phyloP scores from a whole-genome alignment of 37 sponge, comb jelly and placozoan species.

The Agelas oroides region DNA sequence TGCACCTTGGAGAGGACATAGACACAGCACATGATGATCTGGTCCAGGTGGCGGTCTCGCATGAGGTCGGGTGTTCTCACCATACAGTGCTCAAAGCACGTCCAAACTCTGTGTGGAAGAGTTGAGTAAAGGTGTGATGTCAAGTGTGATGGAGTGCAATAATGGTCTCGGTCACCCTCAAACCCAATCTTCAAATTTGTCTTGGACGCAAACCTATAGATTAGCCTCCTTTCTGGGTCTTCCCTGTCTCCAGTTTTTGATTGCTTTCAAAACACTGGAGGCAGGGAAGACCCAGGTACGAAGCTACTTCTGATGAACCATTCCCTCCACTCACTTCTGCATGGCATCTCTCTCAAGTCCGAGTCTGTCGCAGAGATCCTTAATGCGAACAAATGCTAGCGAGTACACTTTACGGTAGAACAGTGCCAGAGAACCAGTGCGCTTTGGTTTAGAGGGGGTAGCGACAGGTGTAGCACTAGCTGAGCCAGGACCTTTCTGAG shows the following conservation, averaged over 20 bases:
- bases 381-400: constrained; percentile 75
- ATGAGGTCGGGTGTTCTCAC: constrained; percentile 75
- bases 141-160: too few species aligned
- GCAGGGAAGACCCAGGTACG: too few species aligned
- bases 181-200: too few species aligned
- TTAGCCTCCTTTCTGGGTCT: too few species aligned
- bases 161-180: too few species aligned
- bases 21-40: constrained; percentile 89
- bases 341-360: constrained; percentile 22
- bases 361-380: constrained; percentile 87
- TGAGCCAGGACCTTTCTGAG: neutral
- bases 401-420: constrained; percentile 90
- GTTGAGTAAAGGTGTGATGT: too few species aligned
- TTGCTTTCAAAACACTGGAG: too few species aligned
- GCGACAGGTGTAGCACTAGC: neutral
- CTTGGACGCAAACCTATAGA: too few species aligned
- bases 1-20: constrained; percentile 83
- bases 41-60: constrained; percentile 89
- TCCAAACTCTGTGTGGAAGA: constrained; percentile 70
- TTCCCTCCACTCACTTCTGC: constrained; percentile 89
- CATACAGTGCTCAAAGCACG: constrained; percentile 82
- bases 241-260: too few species aligned
- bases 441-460: constrained; percentile 58
- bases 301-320: too few species aligned
- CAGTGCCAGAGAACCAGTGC: constrained; percentile 74